phyloP scores from a whole-genome alignment of 92 coral and sea anemone genomes.

The Galaxea fascicularis region DNA sequence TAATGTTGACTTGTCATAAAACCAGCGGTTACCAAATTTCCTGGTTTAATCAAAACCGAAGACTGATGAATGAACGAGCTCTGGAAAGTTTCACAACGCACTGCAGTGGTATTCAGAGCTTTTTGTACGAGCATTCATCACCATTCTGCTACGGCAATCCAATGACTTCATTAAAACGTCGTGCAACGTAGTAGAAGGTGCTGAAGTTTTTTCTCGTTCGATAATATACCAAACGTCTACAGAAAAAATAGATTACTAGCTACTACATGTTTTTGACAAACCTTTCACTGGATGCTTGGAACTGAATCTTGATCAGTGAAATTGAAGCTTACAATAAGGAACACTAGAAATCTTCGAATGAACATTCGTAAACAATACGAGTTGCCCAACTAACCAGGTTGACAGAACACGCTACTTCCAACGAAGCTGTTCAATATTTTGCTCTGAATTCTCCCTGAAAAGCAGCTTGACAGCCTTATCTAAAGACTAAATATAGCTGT shows the following conservation, averaged over 20 bases:
- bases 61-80: slow-evolving; percentile 10
- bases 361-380: slow-evolving; percentile 80
- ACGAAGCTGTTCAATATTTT: not conserved
- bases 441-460: not conserved
- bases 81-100: not conserved
- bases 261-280: not conserved
- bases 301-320: not conserved
- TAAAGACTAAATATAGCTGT: not conserved
- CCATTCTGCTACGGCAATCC: slow-evolving; percentile 9
- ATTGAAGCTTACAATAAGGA: slow-evolving; percentile 19
- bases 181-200: not conserved
- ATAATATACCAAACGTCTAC: not conserved
- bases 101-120: not conserved
- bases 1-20: slow-evolving; percentile 51
- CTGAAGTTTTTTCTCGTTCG: slow-evolving; percentile 14
- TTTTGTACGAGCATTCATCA: not conserved
- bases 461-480: slow-evolving; percentile 8
- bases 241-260: not conserved
- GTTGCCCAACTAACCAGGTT: slow-evolving; percentile 24
- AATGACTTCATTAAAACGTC: slow-evolving; percentile 21
- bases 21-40: slow-evolving; percentile 61
- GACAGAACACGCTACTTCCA: slow-evolving; percentile 34
- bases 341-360: slow-evolving; percentile 68
- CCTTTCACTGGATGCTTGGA: not conserved
- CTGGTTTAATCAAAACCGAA: slow-evolving; percentile 24